Conservation (phyloP, 1,140 invertebrate genomes). For the Pseudomyrmex gracilis region DNA sequence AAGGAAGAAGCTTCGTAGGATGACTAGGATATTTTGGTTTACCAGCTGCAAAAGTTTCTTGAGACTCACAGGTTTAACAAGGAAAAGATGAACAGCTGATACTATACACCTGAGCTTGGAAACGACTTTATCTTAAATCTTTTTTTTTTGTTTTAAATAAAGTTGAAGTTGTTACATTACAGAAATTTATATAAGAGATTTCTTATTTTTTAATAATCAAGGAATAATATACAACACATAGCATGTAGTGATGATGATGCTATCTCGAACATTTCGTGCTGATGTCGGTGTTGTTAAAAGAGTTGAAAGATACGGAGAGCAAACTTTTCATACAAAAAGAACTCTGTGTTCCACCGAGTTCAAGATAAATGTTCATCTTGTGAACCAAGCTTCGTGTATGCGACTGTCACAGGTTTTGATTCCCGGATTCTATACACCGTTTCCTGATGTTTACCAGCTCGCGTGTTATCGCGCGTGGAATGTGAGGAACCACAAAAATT, state of each 20-base stretch:
- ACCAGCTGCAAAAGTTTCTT: neutral
- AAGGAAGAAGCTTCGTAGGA: neutral
- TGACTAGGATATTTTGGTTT: slow-evolving; percentile 51
- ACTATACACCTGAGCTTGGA: neutral
- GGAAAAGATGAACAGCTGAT: slow-evolving; percentile 24
- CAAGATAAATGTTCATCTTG: slow-evolving; percentile 15
- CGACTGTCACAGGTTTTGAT: slow-evolving; percentile 37
- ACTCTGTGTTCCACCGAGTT: neutral
- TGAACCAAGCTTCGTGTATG: neutral
- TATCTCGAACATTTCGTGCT: too few relatives aligned
- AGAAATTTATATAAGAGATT: too few relatives aligned
- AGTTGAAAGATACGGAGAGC: neutral
- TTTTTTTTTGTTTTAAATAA: too few relatives aligned
- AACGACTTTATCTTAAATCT: too few relatives aligned
- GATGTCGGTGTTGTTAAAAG: neutral
- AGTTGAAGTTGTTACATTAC: too few relatives aligned
- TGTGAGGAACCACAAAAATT: neutral
- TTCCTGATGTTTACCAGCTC: slow-evolving; percentile 31
- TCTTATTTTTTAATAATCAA: too few relatives aligned
- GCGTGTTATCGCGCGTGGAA: slow-evolving; percentile 6
- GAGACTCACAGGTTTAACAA: slow-evolving; percentile 3
- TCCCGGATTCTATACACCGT: slow-evolving; percentile 10
- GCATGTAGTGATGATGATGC: too few relatives aligned
- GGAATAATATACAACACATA: too few relatives aligned
- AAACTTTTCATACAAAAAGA: slow-evolving; percentile 26